phyloP scores from a whole-genome alignment of 2,888 invertebrate species.

The Pemphredon lugubris region DNA sequence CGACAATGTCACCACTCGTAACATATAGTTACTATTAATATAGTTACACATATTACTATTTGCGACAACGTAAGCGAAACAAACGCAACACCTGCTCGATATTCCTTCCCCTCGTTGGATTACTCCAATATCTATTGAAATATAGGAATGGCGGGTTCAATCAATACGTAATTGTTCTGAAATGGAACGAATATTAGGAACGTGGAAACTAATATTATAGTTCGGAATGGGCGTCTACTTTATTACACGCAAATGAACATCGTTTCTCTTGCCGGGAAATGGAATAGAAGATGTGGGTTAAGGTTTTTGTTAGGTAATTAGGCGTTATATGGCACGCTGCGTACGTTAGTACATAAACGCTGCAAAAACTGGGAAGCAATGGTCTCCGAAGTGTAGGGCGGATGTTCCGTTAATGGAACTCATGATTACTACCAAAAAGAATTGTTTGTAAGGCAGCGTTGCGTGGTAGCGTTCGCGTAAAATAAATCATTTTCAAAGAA shows the following conservation, averaged over 20 bases:
- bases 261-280: slow-evolving; percentile 25
- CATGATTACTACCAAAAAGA: not conserved
- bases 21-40: no score
- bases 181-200: no score
- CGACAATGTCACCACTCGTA: no score
- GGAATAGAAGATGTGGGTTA: slow-evolving; percentile 48
- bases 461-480: no score
- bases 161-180: no score
- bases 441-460: not conserved
- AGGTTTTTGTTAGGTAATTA: slow-evolving; percentile 41
- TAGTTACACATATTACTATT: no score
- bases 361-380: slow-evolving; percentile 36
- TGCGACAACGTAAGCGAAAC: not conserved
- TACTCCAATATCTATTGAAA: no score
- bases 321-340: slow-evolving; percentile 23
- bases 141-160: no score
- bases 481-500: no score
- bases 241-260: not conserved
- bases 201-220: not conserved
- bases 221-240: not conserved
- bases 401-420: slow-evolving; percentile 28
- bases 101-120: no score
- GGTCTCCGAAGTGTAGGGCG: slow-evolving; percentile 2
- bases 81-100: no score
- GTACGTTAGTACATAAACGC: slow-evolving; percentile 11